Percentiles rank a stretch among this genome's conserved stretches.
Evolutionary conservation across 2,113 vertebrate genomes (phyloP).

Genomic region (Bubo scandiacus): DNA sequence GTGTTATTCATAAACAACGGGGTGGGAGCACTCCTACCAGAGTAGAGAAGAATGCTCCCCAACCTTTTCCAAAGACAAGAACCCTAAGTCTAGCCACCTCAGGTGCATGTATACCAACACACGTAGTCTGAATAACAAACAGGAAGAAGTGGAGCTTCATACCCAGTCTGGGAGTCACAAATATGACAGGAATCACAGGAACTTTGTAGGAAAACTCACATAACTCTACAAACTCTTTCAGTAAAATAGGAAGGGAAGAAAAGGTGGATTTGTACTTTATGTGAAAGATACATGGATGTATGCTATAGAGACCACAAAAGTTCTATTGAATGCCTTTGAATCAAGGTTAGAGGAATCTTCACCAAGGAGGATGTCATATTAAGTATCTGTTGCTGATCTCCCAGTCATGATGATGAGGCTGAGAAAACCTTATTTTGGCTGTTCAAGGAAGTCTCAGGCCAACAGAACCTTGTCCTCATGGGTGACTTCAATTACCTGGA

Average conservation of each 20-base stretch:
- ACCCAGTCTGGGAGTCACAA: background rate
- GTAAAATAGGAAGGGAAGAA: background rate
- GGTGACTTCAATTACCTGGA: background rate
- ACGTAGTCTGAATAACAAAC: background rate
- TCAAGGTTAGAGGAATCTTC: background rate
- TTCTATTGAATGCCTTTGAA: background rate
- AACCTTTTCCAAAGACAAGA: background rate
- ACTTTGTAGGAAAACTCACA: background rate
- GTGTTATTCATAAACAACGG: background rate
- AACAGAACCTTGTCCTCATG: background rate
- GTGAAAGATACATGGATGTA: background rate
- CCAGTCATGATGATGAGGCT: background rate
- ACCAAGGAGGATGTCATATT: background rate
- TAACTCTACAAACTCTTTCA: background rate
- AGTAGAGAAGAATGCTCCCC: background rate
- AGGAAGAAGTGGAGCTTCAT: background rate
- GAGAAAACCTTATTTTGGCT: background rate
- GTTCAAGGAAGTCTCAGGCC: background rate
- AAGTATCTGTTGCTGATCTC: background rate
- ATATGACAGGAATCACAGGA: background rate
- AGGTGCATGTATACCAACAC: rapidly evolving
- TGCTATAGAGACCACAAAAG: background rate
- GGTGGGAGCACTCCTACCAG: background rate
- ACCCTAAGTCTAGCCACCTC: background rate
- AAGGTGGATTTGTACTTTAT: background rate